These are phyloP conservation scores for Plebejus melissa DNA, from an alignment of 2,888 invertebrate species.

Conservation along the genomic window DNA sequence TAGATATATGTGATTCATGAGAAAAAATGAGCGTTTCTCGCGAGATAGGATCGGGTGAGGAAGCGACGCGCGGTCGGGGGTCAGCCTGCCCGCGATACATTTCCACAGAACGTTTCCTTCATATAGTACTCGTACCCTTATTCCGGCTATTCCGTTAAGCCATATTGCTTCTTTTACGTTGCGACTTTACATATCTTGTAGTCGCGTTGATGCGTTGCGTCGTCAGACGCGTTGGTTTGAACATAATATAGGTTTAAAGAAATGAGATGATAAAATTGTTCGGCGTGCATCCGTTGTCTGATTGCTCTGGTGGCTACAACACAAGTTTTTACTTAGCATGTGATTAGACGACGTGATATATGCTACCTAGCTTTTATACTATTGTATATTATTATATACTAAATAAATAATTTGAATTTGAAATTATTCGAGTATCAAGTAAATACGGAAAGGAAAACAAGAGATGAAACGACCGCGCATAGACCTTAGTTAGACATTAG, in stretches of 20 bases:
- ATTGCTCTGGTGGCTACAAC: too few relatives aligned
- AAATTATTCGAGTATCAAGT: too few relatives aligned
- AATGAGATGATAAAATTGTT: too few relatives aligned
- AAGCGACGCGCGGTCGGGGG: slow-evolving; percentile 66
- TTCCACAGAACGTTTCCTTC: slow-evolving; percentile 44
- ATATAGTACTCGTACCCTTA: slow-evolving; percentile 23
- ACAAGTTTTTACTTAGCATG: too few relatives aligned
- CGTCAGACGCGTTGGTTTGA: background rate
- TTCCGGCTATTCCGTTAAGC: background rate
- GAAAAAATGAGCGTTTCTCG: slow-evolving; percentile 50
- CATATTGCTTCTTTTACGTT: background rate
- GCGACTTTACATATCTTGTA: background rate
- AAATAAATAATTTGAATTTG: too few relatives aligned
- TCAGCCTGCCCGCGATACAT: slow-evolving; percentile 64
- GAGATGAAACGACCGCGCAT: too few relatives aligned
- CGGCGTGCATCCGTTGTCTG: too few relatives aligned
- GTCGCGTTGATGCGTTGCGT: background rate
- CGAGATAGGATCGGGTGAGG: slow-evolving; percentile 69
- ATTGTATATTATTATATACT: too few relatives aligned
- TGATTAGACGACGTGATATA: too few relatives aligned
- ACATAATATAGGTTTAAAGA: background rate
- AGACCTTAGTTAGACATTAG: too few relatives aligned
- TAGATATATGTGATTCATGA: slow-evolving; percentile 34
- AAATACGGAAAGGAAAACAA: too few relatives aligned
- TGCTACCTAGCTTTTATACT: too few relatives aligned